Evolutionary conservation across 2,888 invertebrate species (phyloP).

Genomic region (Drosophila peninsularis): DNA sequence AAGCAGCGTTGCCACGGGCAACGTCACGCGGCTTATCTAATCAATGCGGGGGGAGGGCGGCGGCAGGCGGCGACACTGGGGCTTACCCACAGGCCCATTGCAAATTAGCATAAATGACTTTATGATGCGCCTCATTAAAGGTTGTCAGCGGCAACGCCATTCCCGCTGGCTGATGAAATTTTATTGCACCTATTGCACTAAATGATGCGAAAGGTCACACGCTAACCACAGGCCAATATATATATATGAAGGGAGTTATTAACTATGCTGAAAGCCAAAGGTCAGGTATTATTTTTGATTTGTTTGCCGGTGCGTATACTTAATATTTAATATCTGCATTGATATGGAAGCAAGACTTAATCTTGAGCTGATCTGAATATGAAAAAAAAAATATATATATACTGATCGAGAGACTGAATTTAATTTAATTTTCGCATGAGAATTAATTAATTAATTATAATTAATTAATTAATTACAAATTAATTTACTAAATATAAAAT

Average conservation of each 20-base stretch:
- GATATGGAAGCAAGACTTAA: too few relatives aligned
- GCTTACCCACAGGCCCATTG: conserved; percentile 1
- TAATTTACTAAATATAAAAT: too few relatives aligned
- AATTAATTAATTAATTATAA: too few relatives aligned
- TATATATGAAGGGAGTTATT: background rate
- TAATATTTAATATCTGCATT: too few relatives aligned
- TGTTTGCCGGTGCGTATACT: too few relatives aligned
- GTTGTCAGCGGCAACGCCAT: conserved; percentile 48
- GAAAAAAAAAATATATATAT: too few relatives aligned
- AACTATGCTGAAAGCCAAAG: background rate
- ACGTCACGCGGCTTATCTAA: conserved; percentile 53
- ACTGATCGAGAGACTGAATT: too few relatives aligned
- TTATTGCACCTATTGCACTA: conserved; percentile 16
- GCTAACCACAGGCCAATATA: conserved; percentile 3
- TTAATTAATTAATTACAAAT: too few relatives aligned
- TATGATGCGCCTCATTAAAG: conserved; percentile 53
- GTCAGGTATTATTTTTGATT: background rate
- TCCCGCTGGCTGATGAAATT: conserved; percentile 45
- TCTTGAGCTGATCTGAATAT: too few relatives aligned
- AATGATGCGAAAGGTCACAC: conserved; percentile 18
- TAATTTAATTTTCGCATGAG: too few relatives aligned
- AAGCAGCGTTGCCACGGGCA: conserved; percentile 29
- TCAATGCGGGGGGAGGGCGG: conserved; percentile 13
- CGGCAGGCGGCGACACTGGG: background rate
- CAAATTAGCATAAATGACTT: conserved; percentile 64